phyloP scores from a whole-genome alignment of 1,140 invertebrate genomes.

The Nautilus pompilius region DNA sequence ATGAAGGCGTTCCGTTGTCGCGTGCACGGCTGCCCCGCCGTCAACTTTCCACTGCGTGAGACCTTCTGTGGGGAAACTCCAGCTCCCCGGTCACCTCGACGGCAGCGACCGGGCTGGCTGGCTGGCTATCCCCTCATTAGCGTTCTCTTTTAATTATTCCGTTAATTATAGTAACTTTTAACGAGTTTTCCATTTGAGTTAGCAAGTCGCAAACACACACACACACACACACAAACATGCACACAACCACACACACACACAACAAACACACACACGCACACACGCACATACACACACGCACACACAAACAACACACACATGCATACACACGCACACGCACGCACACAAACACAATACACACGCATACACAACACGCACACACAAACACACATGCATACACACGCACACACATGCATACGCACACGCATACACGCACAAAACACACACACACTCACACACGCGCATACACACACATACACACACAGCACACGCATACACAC shows the following conservation, averaged over 20 bases:
- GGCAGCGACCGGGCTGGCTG: no score
- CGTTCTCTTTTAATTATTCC: no score
- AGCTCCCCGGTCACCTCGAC: no score
- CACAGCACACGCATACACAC: neutral
- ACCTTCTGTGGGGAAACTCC: no score
- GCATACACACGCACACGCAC: neutral
- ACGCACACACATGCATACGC: neutral
- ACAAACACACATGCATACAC: neutral
- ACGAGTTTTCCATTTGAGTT: no score
- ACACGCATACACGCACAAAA: neutral
- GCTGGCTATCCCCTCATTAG: no score
- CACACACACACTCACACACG: neutral
- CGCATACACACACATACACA: neutral
- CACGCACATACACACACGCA: neutral
- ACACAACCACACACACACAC: neutral
- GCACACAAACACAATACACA: neutral
- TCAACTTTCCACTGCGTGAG: no score
- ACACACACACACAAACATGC: neutral
- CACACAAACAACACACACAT: conserved; percentile 1
- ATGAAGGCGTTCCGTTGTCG: no score
- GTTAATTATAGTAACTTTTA: no score
- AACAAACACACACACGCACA: neutral
- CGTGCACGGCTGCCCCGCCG: no score
- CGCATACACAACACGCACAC: neutral
- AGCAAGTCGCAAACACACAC: neutral